Base-by-base conservation (phyloP, 2,888 invertebrate genomes). In the Conus canariensis region DNA sequence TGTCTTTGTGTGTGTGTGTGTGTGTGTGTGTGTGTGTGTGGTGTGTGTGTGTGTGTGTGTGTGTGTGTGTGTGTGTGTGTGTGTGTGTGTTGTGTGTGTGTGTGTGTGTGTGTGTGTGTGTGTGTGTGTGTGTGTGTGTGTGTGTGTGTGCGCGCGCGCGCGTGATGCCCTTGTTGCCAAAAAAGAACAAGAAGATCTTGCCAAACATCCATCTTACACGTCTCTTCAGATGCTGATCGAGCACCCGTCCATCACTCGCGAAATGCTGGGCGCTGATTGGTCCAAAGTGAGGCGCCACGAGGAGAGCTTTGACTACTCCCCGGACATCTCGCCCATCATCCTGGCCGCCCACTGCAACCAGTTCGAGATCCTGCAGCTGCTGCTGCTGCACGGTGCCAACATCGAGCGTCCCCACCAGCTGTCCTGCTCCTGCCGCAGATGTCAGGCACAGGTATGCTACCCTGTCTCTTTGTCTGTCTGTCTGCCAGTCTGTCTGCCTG, bases 361-460 rank as follows among this genome's bases (percentile, higher is more conserved):
- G 95, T 97, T 97, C 94, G 97, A 97, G 94, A 97, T 97, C 90
- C 95, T 97, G 8, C 97, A 97, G 94, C 96, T 97, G 93, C 95
- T 97, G 82, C 94, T 97, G 86, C 95, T 96, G 12, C 95, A 96
- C 77, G 97, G 97, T 0, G 97, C 96, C 58, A 95, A 94, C 91
- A 97, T 97, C 30, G 96, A 96, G 80, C 94, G 95, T 85, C 97
- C 97, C 1, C 97, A 97, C 92, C 95, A 95, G 59, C 94, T 96
- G 70, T 96, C 96, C 5, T 97, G 97, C 92, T 94, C 95, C n/a
- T 97, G 97, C 93, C 95, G 95, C 86, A 94, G 94, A 64, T 97
- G 97, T 93, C 95, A 96, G 87, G 96, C 90, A 85, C 91, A 91
- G 92, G 92, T 92, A 59, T 64, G 85, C n/a, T 16, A 10, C 64